Conservation (phyloP, 2,113 vertebrate species). For the Embiotoca jacksoni region DNA sequence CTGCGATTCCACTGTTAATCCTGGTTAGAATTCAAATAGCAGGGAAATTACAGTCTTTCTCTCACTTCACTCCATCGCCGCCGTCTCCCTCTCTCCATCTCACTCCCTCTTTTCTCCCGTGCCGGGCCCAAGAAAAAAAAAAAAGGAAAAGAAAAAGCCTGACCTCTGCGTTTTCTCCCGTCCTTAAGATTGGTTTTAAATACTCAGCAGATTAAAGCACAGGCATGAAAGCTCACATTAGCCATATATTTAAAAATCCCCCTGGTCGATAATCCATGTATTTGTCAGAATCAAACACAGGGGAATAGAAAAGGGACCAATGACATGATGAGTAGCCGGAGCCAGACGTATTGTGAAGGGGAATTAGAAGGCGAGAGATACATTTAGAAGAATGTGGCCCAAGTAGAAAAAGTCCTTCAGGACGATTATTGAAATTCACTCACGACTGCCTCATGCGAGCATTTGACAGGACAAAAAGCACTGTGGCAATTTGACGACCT, state of each 20-base stretch:
- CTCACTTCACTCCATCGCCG: slow-evolving; percentile 38
- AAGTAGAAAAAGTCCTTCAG: slow-evolving; percentile 79
- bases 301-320: slow-evolving; percentile 83
- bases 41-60: slow-evolving; percentile 75
- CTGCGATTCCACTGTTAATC: slow-evolving; percentile 81
- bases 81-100: slow-evolving; percentile 55
- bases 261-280: slow-evolving; percentile 84
- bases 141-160: slow-evolving; percentile 62
- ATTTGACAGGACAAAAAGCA: slow-evolving; percentile 73
- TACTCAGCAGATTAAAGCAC: slow-evolving; percentile 86
- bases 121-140: slow-evolving; percentile 22
- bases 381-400: slow-evolving; percentile 78
- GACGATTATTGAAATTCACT: slow-evolving; percentile 82
- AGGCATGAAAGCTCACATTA: slow-evolving; percentile 86
- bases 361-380: slow-evolving; percentile 82
- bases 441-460: slow-evolving; percentile 62
- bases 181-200: slow-evolving; percentile 86
- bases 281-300: slow-evolving; percentile 87
- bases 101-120: slow-evolving; percentile 49
- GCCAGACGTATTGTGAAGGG: slow-evolving; percentile 79
- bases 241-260: slow-evolving; percentile 85
- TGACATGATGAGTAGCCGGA: slow-evolving; percentile 79
- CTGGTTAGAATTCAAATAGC: slow-evolving; percentile 81
- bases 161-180: slow-evolving; percentile 83
- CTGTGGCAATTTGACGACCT: slow-evolving; percentile 72